A percentile compares a stretch with the other conserved stretches of the same genome.
Evolutionary conservation across 2,888 invertebrate species (phyloP).

Genomic region (Chorisops tibialis): DNA sequence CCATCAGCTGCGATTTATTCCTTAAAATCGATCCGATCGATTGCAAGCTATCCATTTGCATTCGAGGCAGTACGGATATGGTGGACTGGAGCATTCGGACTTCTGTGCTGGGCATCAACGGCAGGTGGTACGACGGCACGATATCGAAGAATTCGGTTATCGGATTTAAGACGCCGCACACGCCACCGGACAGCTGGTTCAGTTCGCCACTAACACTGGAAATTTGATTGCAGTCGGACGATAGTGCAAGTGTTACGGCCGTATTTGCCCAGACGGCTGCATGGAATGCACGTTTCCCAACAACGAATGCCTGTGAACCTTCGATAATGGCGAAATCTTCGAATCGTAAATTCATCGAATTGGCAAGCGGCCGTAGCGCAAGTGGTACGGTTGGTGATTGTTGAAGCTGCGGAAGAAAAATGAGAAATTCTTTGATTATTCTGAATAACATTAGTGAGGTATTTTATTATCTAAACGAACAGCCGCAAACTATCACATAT

Average conservation of each 20-base stretch:
- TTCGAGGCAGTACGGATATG: constrained; percentile 69
- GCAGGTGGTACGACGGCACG: constrained; percentile 66
- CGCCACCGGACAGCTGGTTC: constrained; percentile 62
- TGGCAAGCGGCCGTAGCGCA: constrained; percentile 67
- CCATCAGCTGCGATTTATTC: constrained; percentile 53
- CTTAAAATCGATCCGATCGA: constrained; percentile 64
- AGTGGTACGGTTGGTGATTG: constrained; percentile 67
- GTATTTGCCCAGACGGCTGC: constrained; percentile 71
- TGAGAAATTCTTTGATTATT: too few species aligned
- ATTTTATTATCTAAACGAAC: too few species aligned
- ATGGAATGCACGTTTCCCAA: constrained; percentile 71
- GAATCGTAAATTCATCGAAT: constrained; percentile 69
- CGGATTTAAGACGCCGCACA: constrained; percentile 67
- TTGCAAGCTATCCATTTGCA: constrained; percentile 72
- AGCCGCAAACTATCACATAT: too few species aligned
- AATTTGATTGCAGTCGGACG: constrained; percentile 59
- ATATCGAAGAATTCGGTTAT: constrained; percentile 79
- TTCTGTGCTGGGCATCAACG: constrained; percentile 56
- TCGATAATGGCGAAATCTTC: constrained; percentile 67
- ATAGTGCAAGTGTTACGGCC: constrained; percentile 65
- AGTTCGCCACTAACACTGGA: constrained; percentile 52
- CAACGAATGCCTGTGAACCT: constrained; percentile 56
- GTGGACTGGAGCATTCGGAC: constrained; percentile 72
- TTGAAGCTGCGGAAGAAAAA: constrained; percentile 56
- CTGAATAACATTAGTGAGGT: too few species aligned